Evolutionary conservation across 2,888 invertebrate species (phyloP).

Genomic region (Hecatera dysodea): DNA sequence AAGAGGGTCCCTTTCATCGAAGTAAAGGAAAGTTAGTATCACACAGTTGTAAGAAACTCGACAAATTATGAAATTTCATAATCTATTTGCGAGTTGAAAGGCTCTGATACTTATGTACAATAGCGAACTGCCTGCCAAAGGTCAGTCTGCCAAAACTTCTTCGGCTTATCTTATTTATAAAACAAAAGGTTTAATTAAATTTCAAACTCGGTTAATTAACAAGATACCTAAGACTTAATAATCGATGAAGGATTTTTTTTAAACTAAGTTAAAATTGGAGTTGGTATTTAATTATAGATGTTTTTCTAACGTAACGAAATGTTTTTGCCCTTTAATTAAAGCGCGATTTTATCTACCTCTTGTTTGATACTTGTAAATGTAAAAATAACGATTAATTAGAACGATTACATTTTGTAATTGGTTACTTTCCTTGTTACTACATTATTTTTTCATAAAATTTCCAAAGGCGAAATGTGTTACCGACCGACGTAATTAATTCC

Average conservation of each 20-base stretch:
- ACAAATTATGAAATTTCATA: constrained; percentile 66
- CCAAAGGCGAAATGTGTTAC: constrained; percentile 27
- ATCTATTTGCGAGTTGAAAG: constrained; percentile 68
- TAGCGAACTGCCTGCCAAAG: constrained; percentile 68
- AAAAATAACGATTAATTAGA: not conserved
- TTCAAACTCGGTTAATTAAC: constrained; percentile 79
- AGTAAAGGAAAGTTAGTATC: constrained; percentile 18
- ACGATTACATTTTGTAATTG: not conserved
- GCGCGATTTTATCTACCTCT: not conserved
- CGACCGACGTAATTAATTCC: constrained; percentile 62
- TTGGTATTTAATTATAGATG: not conserved
- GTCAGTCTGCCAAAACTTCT: constrained; percentile 77
- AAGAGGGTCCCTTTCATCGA: not conserved
- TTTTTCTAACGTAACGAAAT: not conserved
- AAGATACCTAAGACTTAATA: constrained; percentile 75
- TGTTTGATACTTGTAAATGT: not conserved
- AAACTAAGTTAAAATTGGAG: not conserved
- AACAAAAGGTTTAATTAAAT: constrained; percentile 84
- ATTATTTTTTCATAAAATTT: constrained; percentile 18
- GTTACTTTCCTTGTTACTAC: not conserved
- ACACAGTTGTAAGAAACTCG: constrained; percentile 7
- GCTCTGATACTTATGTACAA: constrained; percentile 60
- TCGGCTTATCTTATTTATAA: constrained; percentile 79
- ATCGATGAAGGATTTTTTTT: constrained; percentile 65
- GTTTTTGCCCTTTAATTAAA: not conserved